Conservation (phyloP, 1,140 invertebrate species). For the Drosophila tristis region DNA sequence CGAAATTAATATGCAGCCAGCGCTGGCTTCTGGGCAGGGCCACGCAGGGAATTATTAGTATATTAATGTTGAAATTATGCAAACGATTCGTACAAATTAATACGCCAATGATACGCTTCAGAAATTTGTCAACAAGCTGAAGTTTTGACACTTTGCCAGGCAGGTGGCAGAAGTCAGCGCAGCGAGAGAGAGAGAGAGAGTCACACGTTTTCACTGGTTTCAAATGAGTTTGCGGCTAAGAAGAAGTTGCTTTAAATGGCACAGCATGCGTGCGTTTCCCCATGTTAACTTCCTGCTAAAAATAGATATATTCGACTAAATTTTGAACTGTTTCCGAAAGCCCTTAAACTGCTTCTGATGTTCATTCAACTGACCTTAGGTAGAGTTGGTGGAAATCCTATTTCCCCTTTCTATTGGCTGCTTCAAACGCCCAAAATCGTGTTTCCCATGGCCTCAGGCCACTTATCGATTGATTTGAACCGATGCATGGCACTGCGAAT, state of each 20-base stretch:
- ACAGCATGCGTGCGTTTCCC: too few species aligned
- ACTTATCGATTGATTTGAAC: not conserved
- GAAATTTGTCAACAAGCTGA: slow-evolving; percentile 68
- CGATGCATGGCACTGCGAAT: slow-evolving; percentile 29
- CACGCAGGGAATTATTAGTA: slow-evolving; percentile 62
- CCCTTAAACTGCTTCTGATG: too few species aligned
- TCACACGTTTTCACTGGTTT: slow-evolving; percentile 38
- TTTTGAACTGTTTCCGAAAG: too few species aligned
- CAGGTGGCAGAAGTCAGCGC: slow-evolving; percentile 51
- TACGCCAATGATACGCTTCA: slow-evolving; percentile 51
- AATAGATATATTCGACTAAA: too few species aligned
- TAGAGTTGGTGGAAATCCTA: slow-evolving; percentile 9
- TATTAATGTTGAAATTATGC: slow-evolving; percentile 77
- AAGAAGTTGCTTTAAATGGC: slow-evolving; percentile 11
- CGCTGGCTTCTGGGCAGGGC: slow-evolving; percentile 48
- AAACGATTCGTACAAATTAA: slow-evolving; percentile 58
- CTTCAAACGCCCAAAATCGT: too few species aligned
- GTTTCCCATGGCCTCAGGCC: not conserved
- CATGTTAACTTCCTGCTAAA: too few species aligned
- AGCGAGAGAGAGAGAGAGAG: not conserved
- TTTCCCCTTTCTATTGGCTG: not conserved
- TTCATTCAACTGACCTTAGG: too few species aligned
- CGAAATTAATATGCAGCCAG: slow-evolving; percentile 71
- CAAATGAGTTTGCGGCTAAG: slow-evolving; percentile 21
- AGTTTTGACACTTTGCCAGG: slow-evolving; percentile 60